Base-by-base conservation (phyloP, 2,113 vertebrate species). In the Pelmatolapia mariae region DNA sequence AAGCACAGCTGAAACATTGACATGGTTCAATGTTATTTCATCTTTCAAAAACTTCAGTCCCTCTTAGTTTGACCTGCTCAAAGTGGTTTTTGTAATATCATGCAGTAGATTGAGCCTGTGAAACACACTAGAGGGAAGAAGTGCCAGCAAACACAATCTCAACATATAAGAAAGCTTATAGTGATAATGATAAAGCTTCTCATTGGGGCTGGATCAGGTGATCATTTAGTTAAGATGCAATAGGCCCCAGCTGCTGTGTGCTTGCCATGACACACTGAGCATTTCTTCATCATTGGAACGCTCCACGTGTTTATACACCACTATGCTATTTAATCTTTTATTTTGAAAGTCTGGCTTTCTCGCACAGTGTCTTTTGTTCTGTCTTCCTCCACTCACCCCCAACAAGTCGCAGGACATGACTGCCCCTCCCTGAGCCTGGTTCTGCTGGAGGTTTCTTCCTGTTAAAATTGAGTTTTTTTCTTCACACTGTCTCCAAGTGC, bases 391-490 rank as follows among this genome's bases (percentile, higher is more conserved):
- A 22, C 0, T 68, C 19, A 22, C 63, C 33, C 19, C 33, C 63
- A 0, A 68, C 4, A 38, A 68, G 4, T 68, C 2, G 0, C 33
- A 5, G 3, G 12, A 43, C n/a, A 26, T 0, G 38, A 43, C 38
- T 10, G 66, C 38, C 66, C 61, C n/a, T 43, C 36, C 38, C 66
- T 26, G 38, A 43, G n/a, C 38, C 1, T 3, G 36, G 36, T 43
- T 43, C 66, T 71, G 8, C n/a, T 9, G 3, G 22, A 71, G 38
- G 22, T 71, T 71, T 71, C 8, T 16, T 26, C 66, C 66, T 45
- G 66, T 4, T 43, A 71, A 71, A 71, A 71, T 16, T 0, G 8
- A 71, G 8, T 43, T 71, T 71, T 71, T 43, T 71, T 24, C 38
- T 43, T 71, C 66, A 24, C 22, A 71, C 8, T 16, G 66, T 71